Conservation (phyloP, 2,797 vertebrate species). For the Aplochiton taeniatus region DNA sequence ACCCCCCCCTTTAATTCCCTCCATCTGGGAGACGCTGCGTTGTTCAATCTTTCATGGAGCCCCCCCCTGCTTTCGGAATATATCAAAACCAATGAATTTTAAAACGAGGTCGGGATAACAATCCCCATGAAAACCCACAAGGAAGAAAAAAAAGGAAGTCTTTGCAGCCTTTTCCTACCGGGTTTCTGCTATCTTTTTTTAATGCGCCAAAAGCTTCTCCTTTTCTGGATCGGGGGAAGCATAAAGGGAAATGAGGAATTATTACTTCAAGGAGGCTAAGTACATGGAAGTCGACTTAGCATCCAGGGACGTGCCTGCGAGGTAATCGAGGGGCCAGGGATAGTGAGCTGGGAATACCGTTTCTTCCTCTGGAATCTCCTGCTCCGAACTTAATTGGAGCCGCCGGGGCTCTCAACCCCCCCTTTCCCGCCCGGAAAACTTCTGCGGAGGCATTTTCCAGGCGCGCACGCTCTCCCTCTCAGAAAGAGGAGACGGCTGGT, state of each 20-base stretch:
- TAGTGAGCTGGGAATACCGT: constrained; percentile 42
- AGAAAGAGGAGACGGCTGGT: background rate
- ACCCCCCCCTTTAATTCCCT: constrained; percentile 44
- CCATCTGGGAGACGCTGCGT: constrained; percentile 50
- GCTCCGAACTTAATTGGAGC: constrained; percentile 60
- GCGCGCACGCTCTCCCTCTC: background rate
- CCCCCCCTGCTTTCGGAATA: constrained; percentile 35
- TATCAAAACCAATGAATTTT: constrained; percentile 58
- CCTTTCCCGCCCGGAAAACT: constrained; percentile 22
- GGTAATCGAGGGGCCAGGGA: constrained; percentile 48
- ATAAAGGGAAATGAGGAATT: constrained; percentile 59
- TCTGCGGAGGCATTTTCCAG: background rate
- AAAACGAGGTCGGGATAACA: constrained; percentile 56
- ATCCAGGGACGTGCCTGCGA: constrained; percentile 49
- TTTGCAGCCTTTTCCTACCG: too few relatives aligned
- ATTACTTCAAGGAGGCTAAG: constrained; percentile 64
- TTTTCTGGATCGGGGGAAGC: constrained; percentile 50
- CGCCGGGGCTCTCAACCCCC: constrained; percentile 44
- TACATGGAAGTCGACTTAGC: constrained; percentile 47
- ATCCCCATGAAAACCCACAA: constrained; percentile 25
- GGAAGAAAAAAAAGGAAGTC: constrained; percentile 14
- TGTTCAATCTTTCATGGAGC: constrained; percentile 61
- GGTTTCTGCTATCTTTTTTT: constrained; percentile 58
- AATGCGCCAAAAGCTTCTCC: constrained; percentile 54
- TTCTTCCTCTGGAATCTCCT: constrained; percentile 51